Evolutionary conservation across 2,113 vertebrate genomes (phyloP).

Genomic region (Crotophaga sulcirostris): DNA sequence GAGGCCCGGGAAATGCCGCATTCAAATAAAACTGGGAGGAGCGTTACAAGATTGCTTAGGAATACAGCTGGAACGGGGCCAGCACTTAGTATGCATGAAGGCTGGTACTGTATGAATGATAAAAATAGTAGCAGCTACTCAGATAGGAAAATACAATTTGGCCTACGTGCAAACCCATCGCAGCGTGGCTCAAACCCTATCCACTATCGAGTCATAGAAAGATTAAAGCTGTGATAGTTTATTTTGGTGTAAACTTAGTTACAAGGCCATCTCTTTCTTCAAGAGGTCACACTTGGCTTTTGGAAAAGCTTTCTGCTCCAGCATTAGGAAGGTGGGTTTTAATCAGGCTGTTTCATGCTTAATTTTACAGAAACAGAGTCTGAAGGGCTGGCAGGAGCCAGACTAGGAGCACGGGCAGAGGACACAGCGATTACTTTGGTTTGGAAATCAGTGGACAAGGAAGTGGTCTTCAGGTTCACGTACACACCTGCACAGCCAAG

Average conservation of each 20-base stretch:
- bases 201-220: not conserved
- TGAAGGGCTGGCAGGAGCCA: not conserved
- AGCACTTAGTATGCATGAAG: constrained; percentile 9
- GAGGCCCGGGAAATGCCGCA: not conserved
- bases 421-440: not conserved
- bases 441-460: not conserved
- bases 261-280: not conserved
- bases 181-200: not conserved
- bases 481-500: not conserved
- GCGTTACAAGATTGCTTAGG: not conserved
- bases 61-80: not conserved
- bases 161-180: not conserved
- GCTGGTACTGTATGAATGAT: constrained; percentile 6
- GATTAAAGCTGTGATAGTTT: not conserved
- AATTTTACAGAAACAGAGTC: not conserved
- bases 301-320: not conserved
- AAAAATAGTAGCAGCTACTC: constrained; percentile 46
- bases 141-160: not conserved
- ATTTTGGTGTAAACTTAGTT: not conserved
- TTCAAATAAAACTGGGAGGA: constrained; percentile 19
- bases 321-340: not conserved
- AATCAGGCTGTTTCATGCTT: not conserved
- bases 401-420: accelerated
- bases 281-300: not conserved
- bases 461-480: not conserved